Evolutionary conservation across 2,888 invertebrate genomes (phyloP), one percentile per base, ranked within the genome.

Genomic region (Ditula angustiorana): DNA sequence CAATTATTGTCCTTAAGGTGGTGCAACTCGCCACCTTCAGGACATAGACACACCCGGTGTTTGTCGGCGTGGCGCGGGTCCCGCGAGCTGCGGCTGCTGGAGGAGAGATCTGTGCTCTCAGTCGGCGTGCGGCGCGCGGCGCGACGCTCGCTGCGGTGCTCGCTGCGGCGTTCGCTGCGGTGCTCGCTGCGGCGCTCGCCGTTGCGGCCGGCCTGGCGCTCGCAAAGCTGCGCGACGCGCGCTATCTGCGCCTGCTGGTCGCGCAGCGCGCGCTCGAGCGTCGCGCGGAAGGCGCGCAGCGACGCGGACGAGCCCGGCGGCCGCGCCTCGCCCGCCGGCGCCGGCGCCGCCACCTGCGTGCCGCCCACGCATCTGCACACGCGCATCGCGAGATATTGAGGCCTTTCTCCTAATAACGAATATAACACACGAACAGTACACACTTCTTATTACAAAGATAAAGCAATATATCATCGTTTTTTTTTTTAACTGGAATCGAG

Each of bases 211-310:
- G 81, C 78, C 21, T 90, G 78, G 5, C 77, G 78, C 75, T 87
- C 86, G 75, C 90, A 90, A 26, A 90, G 75, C 68, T 80, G 77
- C 1, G 88, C 80, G 3, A 90, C 87, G 46, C 83, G 84, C 1
- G 47, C 35, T 5, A 57, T 58, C 50, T 74, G 77, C 49, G 72
- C 73, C 68, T 89, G 88, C 67, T 90, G 90, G 55, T 87, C 86
- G 2, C 78, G 78, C 23, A 90, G 71, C 21, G 88, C 81, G 8
- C 81, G 80, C 73, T 85, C 83, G 75, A 87, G 88, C 2, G 78
- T 76, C 1, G 75, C 72, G 23, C 83, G 80, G 75, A 88, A 88
- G 2, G 82, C 82, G 5, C 81, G 81, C 67, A 84, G 75, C 3
- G 89, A 87, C 30, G 74, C 70, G 0, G 76, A 69, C 1, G 85